Base-by-base conservation (phyloP, 2,113 vertebrate species). In the Plectropomus leopardus region DNA sequence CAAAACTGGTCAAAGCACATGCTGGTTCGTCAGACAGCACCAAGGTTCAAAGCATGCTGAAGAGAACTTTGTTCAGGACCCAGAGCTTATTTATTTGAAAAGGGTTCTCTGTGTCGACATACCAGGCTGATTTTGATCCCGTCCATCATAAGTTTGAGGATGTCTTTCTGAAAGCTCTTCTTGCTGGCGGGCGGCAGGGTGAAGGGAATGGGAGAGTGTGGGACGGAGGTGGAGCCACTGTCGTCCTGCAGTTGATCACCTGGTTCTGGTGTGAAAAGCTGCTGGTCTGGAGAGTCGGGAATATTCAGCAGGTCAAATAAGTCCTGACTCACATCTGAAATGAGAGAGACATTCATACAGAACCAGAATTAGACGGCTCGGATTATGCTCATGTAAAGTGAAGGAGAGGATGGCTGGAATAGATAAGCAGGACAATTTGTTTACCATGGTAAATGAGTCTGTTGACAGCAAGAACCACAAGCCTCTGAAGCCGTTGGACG, bases 391-490 rank as follows among this genome's bases (percentile, higher is more conserved):
- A 15, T 54, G 34, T 44, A 11, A n/a, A 3, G 40, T 5, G 5
- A 74, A 51, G 19, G 9, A 64, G n/a, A 42, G 65, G 48, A 23
- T 3, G 16, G 32, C 45, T 8, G 26, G 42, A 50, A 4, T 2
- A 13, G 2, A 51, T 0, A 26, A 36, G 16, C 61, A 5, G 40
- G 14, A 66, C 9, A 36, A 28, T 13, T 4, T 53, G 69, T 19
- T 16, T 50, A 99, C 98, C 97, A 82, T 96, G 95, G 90, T 98
- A 98, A 85, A 99, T 95, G 40, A 99, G 94, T 76, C 98, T 96
- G 94, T 99, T 99, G 74, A 99, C 96, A 0, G 97, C 96, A 54
- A 99, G 88, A 64, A 99, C 93, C 45, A 95, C 95, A 9, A 99
- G 95, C 72, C 96, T 96, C 94, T 99, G 98, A 71, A 99, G 93